Conservation (phyloP, 2,113 vertebrate species). For the Hippocampus zosterae region DNA sequence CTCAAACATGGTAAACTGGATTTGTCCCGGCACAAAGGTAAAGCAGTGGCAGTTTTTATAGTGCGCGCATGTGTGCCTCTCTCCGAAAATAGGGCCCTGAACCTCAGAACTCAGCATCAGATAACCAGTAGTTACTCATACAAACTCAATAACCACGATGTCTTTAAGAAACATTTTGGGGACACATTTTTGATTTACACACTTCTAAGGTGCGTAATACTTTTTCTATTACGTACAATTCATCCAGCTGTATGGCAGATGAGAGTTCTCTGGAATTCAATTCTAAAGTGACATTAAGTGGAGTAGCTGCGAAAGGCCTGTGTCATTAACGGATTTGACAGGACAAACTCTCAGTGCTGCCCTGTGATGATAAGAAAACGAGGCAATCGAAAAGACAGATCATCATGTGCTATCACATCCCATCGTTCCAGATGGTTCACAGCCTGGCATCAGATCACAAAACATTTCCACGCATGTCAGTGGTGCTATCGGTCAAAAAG, state of each 20-base stretch:
- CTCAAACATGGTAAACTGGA: too few relatives aligned
- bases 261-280: conserved; percentile 8
- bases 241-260: neutral
- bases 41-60: too few relatives aligned
- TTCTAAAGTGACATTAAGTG: conserved; percentile 1
- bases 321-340: conserved; percentile 21
- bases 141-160: too few relatives aligned
- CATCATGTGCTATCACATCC: conserved; percentile 34
- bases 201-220: neutral
- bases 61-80: too few relatives aligned
- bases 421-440: conserved; percentile 22
- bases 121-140: too few relatives aligned
- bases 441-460: conserved; percentile 21
- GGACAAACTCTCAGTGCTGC: conserved; percentile 25
- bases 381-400: conserved; percentile 44
- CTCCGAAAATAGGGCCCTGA: too few relatives aligned
- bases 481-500: neutral
- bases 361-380: conserved; percentile 19
- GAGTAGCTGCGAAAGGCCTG: conserved; percentile 11
- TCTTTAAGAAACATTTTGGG: too few relatives aligned
- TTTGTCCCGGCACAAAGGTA: too few relatives aligned
- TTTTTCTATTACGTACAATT: neutral
- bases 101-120: too few relatives aligned
- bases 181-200: neutral
- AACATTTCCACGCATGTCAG: conserved; percentile 37